These are phyloP conservation scores for Epistrophe eligans DNA, from an alignment of 2,888 invertebrate genomes.

Conservation along the genomic window DNA sequence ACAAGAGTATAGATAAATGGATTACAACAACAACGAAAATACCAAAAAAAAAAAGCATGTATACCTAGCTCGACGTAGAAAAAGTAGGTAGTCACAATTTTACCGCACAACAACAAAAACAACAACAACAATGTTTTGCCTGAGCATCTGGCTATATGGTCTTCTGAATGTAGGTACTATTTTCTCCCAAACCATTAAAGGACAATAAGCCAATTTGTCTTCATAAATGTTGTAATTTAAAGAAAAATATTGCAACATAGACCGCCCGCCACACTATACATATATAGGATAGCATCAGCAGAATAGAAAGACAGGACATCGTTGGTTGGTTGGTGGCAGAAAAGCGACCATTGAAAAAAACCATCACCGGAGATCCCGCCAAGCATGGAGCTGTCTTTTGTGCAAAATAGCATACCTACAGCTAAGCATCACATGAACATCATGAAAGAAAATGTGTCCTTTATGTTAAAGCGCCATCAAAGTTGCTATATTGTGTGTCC, in stretches of 20 bases:
- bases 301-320: neutral
- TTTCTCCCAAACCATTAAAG: conserved; percentile 74
- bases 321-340: neutral
- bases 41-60: conserved; percentile 40
- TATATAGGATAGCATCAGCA: conserved; percentile 1
- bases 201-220: conserved; percentile 77
- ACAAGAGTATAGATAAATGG: conserved; percentile 36
- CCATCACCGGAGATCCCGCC: conserved; percentile 41
- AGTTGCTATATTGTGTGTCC: conserved; percentile 43
- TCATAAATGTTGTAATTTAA: conserved; percentile 76
- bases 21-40: conserved; percentile 2
- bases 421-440: conserved; percentile 64
- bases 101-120: conserved; percentile 43
- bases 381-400: conserved; percentile 61
- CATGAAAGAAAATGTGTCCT: conserved; percentile 55
- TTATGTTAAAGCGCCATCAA: conserved; percentile 32
- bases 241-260: conserved; percentile 75
- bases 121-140: conserved; percentile 53
- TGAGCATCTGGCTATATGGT: conserved; percentile 60
- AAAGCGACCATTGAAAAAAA: conserved; percentile 53
- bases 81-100: conserved; percentile 60
- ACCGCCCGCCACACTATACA: conserved; percentile 59
- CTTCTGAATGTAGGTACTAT: conserved; percentile 10
- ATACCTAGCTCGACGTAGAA: conserved; percentile 29
- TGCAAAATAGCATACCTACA: conserved; percentile 56